Percentiles rank a stretch among this genome's conserved stretches.
Evolutionary conservation across 2,888 invertebrate species (phyloP).

Genomic region (Plemyria rubiginata): DNA sequence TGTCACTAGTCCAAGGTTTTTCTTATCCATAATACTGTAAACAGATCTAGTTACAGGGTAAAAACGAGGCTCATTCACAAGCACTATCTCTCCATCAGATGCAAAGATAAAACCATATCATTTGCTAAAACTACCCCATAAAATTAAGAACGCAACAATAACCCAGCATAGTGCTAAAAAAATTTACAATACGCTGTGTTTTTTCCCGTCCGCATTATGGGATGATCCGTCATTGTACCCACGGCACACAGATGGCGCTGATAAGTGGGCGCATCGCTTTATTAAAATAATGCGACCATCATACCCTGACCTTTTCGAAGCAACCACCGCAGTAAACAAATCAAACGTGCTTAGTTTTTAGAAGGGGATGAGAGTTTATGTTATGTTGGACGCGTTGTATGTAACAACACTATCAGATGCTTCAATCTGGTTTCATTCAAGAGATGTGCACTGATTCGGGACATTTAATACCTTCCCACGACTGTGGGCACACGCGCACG

Average conservation of each 20-base stretch:
- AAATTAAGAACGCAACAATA: conserved; percentile 80
- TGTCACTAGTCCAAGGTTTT: conserved; percentile 12
- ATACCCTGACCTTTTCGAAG: conserved; percentile 50
- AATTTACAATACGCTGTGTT: conserved; percentile 54
- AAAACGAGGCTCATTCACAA: conserved; percentile 51
- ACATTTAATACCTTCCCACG: conserved; percentile 82
- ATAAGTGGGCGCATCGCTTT: conserved; percentile 77
- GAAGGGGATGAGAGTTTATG: conserved; percentile 53
- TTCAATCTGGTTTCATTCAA: conserved; percentile 72
- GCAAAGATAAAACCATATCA: conserved; percentile 80
- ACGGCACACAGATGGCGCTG: conserved; percentile 74
- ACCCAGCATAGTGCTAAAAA: conserved; percentile 71
- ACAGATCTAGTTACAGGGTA: conserved; percentile 43
- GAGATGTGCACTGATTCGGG: conserved; percentile 70
- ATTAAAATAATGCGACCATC: conserved; percentile 71
- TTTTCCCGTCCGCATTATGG: conserved; percentile 78
- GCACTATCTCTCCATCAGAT: conserved; percentile 64
- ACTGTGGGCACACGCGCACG: conserved; percentile 67
- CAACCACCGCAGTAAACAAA: conserved; percentile 16
- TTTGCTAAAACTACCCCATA: conserved; percentile 83
- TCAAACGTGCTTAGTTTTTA: conserved; percentile 21
- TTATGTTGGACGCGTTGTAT: conserved; percentile 51
- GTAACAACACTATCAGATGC: conserved; percentile 66
- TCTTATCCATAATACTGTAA: conserved; percentile 37
- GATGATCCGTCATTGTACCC: conserved; percentile 81